Evolutionary conservation across 2,888 invertebrate genomes (phyloP).

Genomic region (Ophraella communa): DNA sequence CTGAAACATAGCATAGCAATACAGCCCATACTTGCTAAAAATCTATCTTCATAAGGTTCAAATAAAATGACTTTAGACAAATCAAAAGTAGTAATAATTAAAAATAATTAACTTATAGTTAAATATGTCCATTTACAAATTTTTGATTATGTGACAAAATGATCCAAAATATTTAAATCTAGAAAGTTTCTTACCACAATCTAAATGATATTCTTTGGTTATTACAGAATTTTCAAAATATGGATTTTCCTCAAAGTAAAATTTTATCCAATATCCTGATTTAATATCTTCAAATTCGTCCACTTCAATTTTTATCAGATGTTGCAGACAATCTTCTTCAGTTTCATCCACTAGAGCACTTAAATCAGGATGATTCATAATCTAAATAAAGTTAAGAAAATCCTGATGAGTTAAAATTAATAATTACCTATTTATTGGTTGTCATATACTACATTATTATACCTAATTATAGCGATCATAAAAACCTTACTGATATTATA

Average conservation of each 20-base stretch:
- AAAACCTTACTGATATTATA: too few relatives aligned
- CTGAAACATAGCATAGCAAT: too few relatives aligned
- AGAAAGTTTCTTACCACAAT: conserved; percentile 55
- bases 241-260: conserved; percentile 80
- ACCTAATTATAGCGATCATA: too few relatives aligned
- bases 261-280: conserved; percentile 80
- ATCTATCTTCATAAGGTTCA: too few relatives aligned
- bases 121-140: too few relatives aligned
- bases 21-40: too few relatives aligned
- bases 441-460: too few relatives aligned
- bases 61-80: too few relatives aligned
- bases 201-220: conserved; percentile 79
- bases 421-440: background rate
- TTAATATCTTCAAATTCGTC: conserved; percentile 89
- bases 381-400: conserved; percentile 61
- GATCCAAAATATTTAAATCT: background rate
- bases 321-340: conserved; percentile 80
- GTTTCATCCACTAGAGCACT: conserved; percentile 81
- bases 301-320: conserved; percentile 76
- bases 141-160: background rate
- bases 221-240: conserved; percentile 82
- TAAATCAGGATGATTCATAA: conserved; percentile 87
- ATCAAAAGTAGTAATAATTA: too few relatives aligned
- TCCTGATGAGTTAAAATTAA: background rate
- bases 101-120: too few relatives aligned